A percentile compares a stretch with the other conserved stretches of the same genome.
phyloP scores from a whole-genome alignment of 2,888 invertebrate genomes.

The Bugula neritina region DNA sequence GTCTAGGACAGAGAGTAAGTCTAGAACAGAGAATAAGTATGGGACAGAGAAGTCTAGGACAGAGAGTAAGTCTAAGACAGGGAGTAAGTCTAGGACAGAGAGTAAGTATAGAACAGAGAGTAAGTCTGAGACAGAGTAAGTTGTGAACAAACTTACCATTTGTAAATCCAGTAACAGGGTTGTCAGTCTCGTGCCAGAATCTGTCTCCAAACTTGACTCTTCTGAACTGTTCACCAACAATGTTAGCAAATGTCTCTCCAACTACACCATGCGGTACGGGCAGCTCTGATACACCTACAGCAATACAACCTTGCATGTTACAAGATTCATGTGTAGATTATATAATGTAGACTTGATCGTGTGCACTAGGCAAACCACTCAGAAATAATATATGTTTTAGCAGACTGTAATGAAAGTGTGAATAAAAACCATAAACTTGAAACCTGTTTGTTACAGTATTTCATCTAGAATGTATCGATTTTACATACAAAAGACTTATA shows the following conservation, averaged over 20 bases:
- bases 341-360: neutral
- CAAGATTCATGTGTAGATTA: no score
- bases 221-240: conserved; percentile 8
- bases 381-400: no score
- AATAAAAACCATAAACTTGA: neutral
- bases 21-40: no score
- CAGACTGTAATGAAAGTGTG: no score
- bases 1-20: no score
- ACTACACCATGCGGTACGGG: conserved; percentile 12
- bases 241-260: conserved; percentile 16
- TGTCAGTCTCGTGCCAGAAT: conserved; percentile 19
- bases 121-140: neutral
- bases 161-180: conserved; percentile 7
- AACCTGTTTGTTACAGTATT: no score
- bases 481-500: no score
- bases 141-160: conserved; percentile 4
- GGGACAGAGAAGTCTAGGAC: no score
- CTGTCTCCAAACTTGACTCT: conserved; percentile 24
- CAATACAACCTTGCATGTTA: neutral
- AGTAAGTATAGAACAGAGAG: neutral
- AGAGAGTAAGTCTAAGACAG: no score
- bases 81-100: neutral
- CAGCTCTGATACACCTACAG: conserved; percentile 20
- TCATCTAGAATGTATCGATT: no score
- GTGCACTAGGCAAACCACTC: neutral